Conservation (phyloP, 2,888 invertebrate genomes). For the Oasisia sp. region DNA sequence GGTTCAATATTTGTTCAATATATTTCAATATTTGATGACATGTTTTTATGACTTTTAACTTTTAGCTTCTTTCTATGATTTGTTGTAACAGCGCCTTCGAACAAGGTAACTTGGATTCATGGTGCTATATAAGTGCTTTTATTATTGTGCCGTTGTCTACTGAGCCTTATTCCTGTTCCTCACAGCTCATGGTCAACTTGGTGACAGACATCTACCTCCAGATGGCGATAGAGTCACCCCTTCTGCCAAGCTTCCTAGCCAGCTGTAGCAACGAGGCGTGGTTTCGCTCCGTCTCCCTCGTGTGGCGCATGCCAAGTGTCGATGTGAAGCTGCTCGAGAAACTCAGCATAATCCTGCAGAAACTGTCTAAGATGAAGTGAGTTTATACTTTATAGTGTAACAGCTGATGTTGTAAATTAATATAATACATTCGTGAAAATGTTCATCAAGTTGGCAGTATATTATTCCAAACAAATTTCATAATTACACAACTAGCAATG, state of each 20-base stretch:
- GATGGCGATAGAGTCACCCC: constrained; percentile 61
- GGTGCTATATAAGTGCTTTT: no score
- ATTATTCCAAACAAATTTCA: no score
- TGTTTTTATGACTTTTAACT: no score
- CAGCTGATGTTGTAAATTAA: not conserved
- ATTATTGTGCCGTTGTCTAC: not conserved
- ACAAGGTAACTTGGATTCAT: no score
- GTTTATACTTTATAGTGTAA: constrained; percentile 30
- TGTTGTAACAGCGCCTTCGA: no score
- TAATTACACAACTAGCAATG: no score
- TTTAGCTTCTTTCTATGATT: no score
- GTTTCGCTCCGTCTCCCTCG: constrained; percentile 60
- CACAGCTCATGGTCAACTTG: constrained; percentile 56
- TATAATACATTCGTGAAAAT: no score
- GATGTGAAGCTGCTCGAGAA: constrained; percentile 59
- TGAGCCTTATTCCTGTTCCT: constrained; percentile 20
- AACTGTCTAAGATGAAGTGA: constrained; percentile 61
- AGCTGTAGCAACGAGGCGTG: constrained; percentile 61
- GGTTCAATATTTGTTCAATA: no score
- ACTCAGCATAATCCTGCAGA: constrained; percentile 62
- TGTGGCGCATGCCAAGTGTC: constrained; percentile 55
- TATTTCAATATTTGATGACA: no score
- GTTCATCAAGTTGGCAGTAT: no score
- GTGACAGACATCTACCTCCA: constrained; percentile 61
- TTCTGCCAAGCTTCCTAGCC: constrained; percentile 56